Percentiles rank a stretch among this genome's conserved stretches.
Conservation (phyloP, 2,888 invertebrate species). For the Dermolepida albohirtum region DNA sequence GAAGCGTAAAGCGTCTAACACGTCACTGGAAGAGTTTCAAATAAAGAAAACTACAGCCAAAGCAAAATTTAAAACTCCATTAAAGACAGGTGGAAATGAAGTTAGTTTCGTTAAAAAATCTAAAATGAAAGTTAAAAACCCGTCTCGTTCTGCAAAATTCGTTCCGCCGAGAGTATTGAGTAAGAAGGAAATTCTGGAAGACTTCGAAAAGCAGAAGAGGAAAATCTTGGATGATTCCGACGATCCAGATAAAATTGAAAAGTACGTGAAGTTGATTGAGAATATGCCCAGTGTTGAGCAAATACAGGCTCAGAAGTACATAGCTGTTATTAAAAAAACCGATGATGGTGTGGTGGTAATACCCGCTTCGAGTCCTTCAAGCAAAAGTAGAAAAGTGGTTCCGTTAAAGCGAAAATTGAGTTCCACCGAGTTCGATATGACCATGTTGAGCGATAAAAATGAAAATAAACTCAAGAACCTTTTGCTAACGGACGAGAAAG, state of each 20-base stretch:
- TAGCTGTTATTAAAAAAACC: constrained; percentile 56
- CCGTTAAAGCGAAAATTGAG: constrained; percentile 37
- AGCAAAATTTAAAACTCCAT: constrained; percentile 13
- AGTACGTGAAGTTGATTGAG: constrained; percentile 53
- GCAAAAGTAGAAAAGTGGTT: constrained; percentile 33
- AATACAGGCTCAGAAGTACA: constrained; percentile 54
- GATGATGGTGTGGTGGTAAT: constrained; percentile 55
- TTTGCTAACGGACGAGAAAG: constrained; percentile 13
- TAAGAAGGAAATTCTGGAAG: constrained; percentile 55
- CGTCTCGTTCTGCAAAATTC: constrained; percentile 43
- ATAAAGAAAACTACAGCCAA: background rate
- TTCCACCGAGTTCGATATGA: constrained; percentile 39
- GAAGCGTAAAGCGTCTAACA: too few relatives aligned
- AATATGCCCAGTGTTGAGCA: constrained; percentile 58
- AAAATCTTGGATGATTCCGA: constrained; percentile 51
- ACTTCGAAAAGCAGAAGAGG: constrained; percentile 56
- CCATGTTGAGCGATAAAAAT: constrained; percentile 48
- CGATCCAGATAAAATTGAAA: constrained; percentile 43
- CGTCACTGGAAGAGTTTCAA: background rate
- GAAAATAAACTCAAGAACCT: constrained; percentile 5
- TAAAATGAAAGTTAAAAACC: background rate
- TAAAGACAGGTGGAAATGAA: background rate
- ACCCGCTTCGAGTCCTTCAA: constrained; percentile 43
- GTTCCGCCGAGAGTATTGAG: constrained; percentile 53
- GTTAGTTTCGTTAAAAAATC: background rate